Evolutionary conservation across 2,888 invertebrate species (phyloP).

Genomic region (Mechanitis mazaeus): DNA sequence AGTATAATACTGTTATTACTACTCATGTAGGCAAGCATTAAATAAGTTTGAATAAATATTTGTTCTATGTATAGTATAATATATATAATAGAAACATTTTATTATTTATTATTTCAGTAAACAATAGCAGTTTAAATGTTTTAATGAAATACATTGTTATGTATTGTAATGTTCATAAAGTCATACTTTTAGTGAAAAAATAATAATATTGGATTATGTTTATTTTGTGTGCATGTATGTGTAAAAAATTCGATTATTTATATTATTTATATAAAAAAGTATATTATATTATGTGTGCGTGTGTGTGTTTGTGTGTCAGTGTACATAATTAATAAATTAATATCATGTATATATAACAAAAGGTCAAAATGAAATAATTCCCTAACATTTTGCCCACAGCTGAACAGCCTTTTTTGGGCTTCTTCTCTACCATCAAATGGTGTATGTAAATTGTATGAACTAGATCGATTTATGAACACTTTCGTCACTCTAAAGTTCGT

Average conservation of each 20-base stretch:
- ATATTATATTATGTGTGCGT: too few species aligned
- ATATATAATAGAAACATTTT: neutral
- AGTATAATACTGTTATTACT: neutral
- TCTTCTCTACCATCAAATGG: too few species aligned
- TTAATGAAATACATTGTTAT: neutral
- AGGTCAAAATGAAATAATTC: neutral
- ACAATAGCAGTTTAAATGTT: neutral
- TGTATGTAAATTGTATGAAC: neutral
- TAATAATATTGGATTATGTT: too few species aligned
- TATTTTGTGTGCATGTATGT: too few species aligned
- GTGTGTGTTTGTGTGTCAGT: too few species aligned
- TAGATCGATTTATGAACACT: neutral
- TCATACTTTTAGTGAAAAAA: neutral
- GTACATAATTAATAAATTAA: neutral
- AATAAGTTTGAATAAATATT: neutral
- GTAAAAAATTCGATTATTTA: too few species aligned
- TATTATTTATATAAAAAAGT: too few species aligned
- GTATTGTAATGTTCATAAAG: neutral
- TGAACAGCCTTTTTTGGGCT: too few species aligned
- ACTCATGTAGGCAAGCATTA: neutral
- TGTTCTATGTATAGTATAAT: neutral
- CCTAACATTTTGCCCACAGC: neutral
- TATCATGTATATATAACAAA: neutral
- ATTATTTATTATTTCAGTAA: constrained; percentile 5
- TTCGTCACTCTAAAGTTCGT: neutral